Base-by-base conservation (phyloP, 1,140 invertebrate species). In the Maconellicoccus hirsutus region DNA sequence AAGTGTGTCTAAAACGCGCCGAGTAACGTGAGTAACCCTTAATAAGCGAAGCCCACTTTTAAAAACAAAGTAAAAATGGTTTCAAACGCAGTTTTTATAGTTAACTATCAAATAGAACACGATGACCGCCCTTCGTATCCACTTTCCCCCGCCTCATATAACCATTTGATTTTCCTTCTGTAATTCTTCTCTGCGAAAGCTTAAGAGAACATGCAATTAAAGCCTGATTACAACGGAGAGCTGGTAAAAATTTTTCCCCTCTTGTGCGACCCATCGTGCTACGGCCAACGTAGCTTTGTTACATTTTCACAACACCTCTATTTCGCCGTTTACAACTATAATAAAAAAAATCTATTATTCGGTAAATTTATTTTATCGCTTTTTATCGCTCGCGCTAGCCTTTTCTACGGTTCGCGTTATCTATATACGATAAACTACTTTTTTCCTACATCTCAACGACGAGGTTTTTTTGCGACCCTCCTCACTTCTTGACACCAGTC, bases 321-420 rank as follows among this genome's bases (percentile, higher is more conserved):
- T 52, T 19, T 14, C 3, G 42, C n/a, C 42, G 2, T 52, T 52
- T 52, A 52, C 42, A 52, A 16, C 42, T 16, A 4, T 52, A 52
- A 52, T 52, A 52, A 52, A 52, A 52, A n/a, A 52, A 52, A 52
- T 52, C 42, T 52, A 52, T 52, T 52, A 52, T 52, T 52, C 42
- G 42, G 6, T 52, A 52, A 52, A 52, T 52, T 52, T 52, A 52
- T 52, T 52, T 52, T 52, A 52, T 52, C n/a, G 42, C 42, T 52
- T 52, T 52, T 52, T 52, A 52, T 52, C 42, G 42, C 16, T 52
- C n/a, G 29, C 29, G 29, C 29, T 12, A 33, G 29, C 29, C 12
- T 33, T 33, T 33, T 33, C 29, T 33, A 33, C 3, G 29, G 29
- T 33, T 33, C 29, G 29, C 29, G 29, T 33, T 33, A 33, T 33